phyloP scores from a whole-genome alignment of 2,113 vertebrate genomes.

The Cynopterus brachyotis region DNA sequence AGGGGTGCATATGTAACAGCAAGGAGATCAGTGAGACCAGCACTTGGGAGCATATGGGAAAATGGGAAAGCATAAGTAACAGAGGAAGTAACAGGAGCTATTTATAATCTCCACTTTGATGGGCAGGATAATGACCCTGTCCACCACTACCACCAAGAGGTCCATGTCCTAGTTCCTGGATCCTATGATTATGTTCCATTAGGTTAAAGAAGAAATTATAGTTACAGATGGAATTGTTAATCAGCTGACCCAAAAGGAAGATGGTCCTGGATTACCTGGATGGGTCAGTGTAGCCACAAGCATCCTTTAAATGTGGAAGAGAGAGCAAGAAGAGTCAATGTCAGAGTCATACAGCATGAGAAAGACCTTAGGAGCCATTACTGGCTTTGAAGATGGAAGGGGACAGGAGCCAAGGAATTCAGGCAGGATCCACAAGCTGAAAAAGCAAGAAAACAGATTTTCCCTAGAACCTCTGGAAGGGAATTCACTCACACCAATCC shows the following conservation, averaged over 20 bases:
- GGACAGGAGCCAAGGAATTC: not conserved
- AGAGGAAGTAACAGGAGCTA: not conserved
- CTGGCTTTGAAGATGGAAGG: not conserved
- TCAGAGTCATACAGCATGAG: not conserved
- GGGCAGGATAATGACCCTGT: accelerated
- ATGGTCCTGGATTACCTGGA: not conserved
- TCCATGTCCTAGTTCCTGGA: not conserved
- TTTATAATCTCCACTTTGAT: not conserved
- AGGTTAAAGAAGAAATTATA: not conserved
- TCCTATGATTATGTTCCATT: not conserved
- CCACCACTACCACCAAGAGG: not conserved
- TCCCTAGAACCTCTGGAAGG: not conserved
- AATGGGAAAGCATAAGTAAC: accelerated
- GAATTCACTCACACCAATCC: not conserved
- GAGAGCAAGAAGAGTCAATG: not conserved
- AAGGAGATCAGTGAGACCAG: not conserved
- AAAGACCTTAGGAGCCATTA: not conserved
- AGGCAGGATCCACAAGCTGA: not conserved
- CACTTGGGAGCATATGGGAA: accelerated
- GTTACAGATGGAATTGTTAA: not conserved
- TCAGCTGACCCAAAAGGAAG: not conserved
- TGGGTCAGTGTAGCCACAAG: not conserved
- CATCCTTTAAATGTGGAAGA: not conserved
- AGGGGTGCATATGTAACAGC: not conserved
- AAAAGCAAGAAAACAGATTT: not conserved